Conservation (phyloP, 2,113 vertebrate genomes). For the Rattus rattus region DNA sequence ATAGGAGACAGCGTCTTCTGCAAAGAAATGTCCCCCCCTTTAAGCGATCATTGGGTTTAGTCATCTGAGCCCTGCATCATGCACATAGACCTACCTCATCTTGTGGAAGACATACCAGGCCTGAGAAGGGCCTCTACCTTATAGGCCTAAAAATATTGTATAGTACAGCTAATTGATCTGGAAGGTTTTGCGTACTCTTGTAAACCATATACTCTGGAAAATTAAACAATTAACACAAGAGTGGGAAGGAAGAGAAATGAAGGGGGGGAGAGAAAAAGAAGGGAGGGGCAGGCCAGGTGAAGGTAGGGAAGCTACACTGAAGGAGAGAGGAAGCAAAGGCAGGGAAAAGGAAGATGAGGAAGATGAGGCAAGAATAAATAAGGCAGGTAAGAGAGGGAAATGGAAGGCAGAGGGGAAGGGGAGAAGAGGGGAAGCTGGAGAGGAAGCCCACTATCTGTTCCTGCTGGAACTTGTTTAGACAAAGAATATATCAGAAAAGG, state of each 20-base stretch:
- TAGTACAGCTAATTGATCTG: background rate
- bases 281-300: no score
- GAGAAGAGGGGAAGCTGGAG: rapidly evolving
- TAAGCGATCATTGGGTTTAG: background rate
- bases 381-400: no score
- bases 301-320: rapidly evolving
- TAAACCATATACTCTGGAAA: background rate
- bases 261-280: background rate
- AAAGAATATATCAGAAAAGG: background rate
- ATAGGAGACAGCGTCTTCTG: background rate
- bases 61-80: background rate
- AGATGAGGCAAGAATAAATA: no score
- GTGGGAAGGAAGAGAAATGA: rapidly evolving
- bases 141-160: background rate
- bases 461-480: background rate
- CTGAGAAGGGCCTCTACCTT: background rate
- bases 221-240: background rate
- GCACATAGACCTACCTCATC: background rate
- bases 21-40: background rate
- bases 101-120: background rate
- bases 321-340: background rate
- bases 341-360: rapidly evolving
- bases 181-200: background rate
- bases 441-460: background rate
- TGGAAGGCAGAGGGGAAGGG: background rate